These are phyloP conservation scores for Pyrocephalus nanus DNA, from an alignment of 2,797 vertebrate species.

Conservation along the genomic window DNA sequence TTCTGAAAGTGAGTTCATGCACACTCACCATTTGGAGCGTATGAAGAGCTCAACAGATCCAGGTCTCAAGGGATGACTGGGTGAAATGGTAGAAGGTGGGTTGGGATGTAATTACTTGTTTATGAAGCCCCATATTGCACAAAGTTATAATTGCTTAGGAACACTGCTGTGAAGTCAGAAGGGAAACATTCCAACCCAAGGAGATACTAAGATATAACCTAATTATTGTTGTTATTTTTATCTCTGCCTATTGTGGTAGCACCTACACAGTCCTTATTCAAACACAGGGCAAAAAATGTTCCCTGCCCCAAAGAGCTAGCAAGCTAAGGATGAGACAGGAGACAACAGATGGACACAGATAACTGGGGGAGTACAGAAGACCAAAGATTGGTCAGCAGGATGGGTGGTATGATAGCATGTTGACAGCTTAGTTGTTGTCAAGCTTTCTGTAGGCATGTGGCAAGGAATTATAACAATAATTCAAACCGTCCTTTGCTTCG, in stretches of 20 bases:
- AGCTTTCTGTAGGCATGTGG: constrained; percentile 57
- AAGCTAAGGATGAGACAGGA: constrained; percentile 21
- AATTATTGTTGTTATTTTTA: constrained; percentile 46
- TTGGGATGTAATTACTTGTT: constrained; percentile 41
- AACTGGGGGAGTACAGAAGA: constrained; percentile 49
- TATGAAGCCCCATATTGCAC: constrained; percentile 8
- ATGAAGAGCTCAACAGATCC: not conserved
- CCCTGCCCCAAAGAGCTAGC: constrained; percentile 35
- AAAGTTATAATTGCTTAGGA: constrained; percentile 40
- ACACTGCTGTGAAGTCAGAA: constrained; percentile 24
- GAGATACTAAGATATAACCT: constrained; percentile 7
- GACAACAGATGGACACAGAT: constrained; percentile 65
- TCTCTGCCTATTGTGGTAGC: constrained; percentile 20
- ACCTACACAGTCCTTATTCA: constrained; percentile 21
- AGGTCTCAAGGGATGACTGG: not conserved
- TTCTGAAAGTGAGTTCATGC: not conserved
- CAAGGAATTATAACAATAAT: constrained; percentile 50
- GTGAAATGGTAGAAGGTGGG: not conserved
- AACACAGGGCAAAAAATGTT: not conserved
- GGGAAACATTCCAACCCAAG: not conserved
- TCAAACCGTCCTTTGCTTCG: not conserved
- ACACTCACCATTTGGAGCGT: not conserved
- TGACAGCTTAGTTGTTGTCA: constrained; percentile 57
- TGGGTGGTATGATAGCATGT: constrained; percentile 39
- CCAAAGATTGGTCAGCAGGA: constrained; percentile 55